Conservation (phyloP, 2,113 vertebrate species). For the Ageneiosus marmoratus region DNA sequence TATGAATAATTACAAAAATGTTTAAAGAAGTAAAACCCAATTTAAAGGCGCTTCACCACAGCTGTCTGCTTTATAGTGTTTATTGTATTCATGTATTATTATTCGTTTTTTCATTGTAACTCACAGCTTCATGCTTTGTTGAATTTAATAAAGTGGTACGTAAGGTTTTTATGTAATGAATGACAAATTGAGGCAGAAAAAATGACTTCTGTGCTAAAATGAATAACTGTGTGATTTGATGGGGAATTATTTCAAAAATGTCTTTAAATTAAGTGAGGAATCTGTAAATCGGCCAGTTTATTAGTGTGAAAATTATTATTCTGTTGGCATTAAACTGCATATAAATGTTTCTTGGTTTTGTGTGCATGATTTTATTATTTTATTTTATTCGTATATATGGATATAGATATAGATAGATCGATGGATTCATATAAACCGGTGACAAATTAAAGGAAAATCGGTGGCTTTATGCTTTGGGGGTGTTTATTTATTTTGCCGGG, state of each 20-base stretch:
- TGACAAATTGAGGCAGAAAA: neutral
- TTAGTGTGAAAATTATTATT: neutral
- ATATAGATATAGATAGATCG: neutral
- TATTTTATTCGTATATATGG: neutral
- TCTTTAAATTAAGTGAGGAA: neutral
- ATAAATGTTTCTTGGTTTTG: too few relatives aligned
- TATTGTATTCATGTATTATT: too few relatives aligned
- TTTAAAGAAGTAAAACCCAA: too few relatives aligned
- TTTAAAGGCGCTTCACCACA: neutral
- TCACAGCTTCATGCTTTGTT: slow-evolving; percentile 57
- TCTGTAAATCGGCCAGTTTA: neutral
- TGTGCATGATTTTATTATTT: too few relatives aligned
- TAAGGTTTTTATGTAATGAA: slow-evolving; percentile 77
- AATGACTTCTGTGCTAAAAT: neutral
- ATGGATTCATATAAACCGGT: too few relatives aligned
- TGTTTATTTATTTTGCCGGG: too few relatives aligned
- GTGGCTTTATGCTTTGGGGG: too few relatives aligned
- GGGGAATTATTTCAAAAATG: neutral
- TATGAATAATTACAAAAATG: neutral
- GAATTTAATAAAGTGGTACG: slow-evolving; percentile 81
- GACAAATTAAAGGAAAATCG: too few relatives aligned
- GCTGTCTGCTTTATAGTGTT: neutral
- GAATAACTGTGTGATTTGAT: neutral
- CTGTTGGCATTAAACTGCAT: too few relatives aligned
- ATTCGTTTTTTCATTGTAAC: neutral